Percentiles rank a stretch among this genome's conserved stretches.
phyloP scores from a whole-genome alignment of 2,888 invertebrate genomes.

The Cordilura impudica region DNA sequence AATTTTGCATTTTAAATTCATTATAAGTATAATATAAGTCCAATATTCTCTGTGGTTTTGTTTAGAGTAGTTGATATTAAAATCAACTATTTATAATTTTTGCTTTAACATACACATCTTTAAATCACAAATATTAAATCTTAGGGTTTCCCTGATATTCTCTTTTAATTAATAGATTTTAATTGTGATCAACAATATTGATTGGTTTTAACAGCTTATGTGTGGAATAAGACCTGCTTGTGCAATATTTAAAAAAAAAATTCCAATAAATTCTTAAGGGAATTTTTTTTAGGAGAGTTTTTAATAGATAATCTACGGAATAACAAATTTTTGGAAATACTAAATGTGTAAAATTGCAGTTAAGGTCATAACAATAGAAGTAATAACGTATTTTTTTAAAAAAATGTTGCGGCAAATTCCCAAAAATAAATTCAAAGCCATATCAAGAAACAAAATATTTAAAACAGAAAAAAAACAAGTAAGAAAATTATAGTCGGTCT shows the following conservation, averaged over 20 bases:
- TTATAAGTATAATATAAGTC: too few relatives aligned
- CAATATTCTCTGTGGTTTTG: too few relatives aligned
- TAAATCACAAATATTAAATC: neutral
- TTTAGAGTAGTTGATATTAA: too few relatives aligned
- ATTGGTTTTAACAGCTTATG: too few relatives aligned
- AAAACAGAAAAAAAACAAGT: too few relatives aligned
- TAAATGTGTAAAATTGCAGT: too few relatives aligned
- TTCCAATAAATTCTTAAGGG: slow-evolving; percentile 43
- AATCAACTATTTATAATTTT: neutral
- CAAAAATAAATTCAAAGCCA: too few relatives aligned
- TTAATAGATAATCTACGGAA: slow-evolving; percentile 32
- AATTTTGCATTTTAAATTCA: too few relatives aligned
- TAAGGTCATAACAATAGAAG: neutral
- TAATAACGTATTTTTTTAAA: neutral
- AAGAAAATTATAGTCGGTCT: too few relatives aligned
- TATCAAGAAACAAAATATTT: too few relatives aligned
- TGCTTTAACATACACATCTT: neutral
- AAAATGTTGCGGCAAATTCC: too few relatives aligned
- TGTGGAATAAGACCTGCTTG: neutral
- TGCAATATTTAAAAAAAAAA: neutral
- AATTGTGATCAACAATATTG: slow-evolving; percentile 30
- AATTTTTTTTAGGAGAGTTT: slow-evolving; percentile 32
- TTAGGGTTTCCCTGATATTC: too few relatives aligned
- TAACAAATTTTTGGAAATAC: slow-evolving; percentile 23
- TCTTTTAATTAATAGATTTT: slow-evolving; percentile 23